Evolutionary conservation across 2,113 vertebrate species (phyloP).

Genomic region (Phylloscopus trochilus): DNA sequence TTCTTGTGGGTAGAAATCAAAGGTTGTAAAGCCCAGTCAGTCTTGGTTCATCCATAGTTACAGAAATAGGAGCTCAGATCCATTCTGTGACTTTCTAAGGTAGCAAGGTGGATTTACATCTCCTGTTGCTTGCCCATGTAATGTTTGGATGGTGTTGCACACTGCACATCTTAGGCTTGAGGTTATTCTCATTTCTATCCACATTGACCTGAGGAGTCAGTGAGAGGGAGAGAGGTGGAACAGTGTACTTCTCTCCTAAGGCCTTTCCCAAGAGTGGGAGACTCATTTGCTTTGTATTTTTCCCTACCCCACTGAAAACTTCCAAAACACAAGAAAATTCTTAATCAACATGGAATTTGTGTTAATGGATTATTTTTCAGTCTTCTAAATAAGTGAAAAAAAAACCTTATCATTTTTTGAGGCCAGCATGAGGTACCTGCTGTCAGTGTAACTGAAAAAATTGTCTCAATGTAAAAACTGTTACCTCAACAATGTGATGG

Average conservation of each 20-base stretch:
- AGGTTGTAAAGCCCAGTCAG: background rate
- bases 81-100: background rate
- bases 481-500: background rate
- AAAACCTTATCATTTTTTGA: accelerated
- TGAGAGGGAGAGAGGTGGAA: background rate
- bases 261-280: background rate
- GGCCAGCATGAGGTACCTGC: background rate
- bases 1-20: background rate
- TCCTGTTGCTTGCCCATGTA: background rate
- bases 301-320: background rate
- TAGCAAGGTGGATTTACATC: background rate
- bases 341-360: background rate
- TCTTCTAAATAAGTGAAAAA: background rate
- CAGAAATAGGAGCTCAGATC: background rate
- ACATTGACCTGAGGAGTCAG: background rate
- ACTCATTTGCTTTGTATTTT: background rate
- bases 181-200: background rate
- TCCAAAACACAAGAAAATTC: background rate
- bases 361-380: background rate
- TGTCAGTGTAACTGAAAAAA: background rate
- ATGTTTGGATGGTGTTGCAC: background rate
- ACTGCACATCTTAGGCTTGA: background rate
- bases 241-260: background rate
- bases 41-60: background rate
- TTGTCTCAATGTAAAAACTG: accelerated